Base-by-base conservation (phyloP, 2,888 invertebrate genomes). In the Laspeyria flexula region DNA sequence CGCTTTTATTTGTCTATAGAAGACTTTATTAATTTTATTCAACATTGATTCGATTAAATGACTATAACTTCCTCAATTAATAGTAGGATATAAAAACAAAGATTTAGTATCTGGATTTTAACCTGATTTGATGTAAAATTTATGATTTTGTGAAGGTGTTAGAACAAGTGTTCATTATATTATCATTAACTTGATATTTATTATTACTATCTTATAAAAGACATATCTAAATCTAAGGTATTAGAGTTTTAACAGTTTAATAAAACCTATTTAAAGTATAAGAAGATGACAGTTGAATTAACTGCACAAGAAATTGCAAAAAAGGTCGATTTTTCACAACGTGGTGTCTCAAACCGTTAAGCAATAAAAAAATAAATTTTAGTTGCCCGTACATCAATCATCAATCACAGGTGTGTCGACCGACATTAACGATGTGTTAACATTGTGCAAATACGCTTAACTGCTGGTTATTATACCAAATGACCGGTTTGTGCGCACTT, bases 361-460 rank as follows among this genome's bases (percentile, higher is more conserved):
- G 18, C 18, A 7, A 34, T 34, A 18, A 18, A 34, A 34, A 18
- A 18, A 18, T 18, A 18, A n/a, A n/a, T n/a, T n/a, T n/a, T n/a
- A n/a, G n/a, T n/a, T n/a, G n/a, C n/a, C n/a, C n/a, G n/a, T n/a
- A n/a, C n/a, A n/a, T n/a, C n/a, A n/a, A n/a, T n/a, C 55, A 47
- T 61, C 49, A 52, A 54, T 61, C 55, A 58, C 30, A 13, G 29
- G 43, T 13, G 3, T 29, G 41, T 30, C 42, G 39, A 30, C 38
- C 16, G 21, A n/a, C 35, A 52, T 55, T 65, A 61, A 66, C 58
- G 61, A 69, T 37, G 51, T 55, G 66, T 47, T 63, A 60, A 68
- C 37, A 12, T 10, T 54, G 27, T 52, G 37, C 49, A 49, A 65
- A 65, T 60, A 65, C 21, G 25, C 43, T 37, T 51, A 46, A 65